A percentile compares a stretch with the other conserved stretches of the same genome.
Conservation (phyloP, 2,888 invertebrate species). For the Stratiomys singularior region DNA sequence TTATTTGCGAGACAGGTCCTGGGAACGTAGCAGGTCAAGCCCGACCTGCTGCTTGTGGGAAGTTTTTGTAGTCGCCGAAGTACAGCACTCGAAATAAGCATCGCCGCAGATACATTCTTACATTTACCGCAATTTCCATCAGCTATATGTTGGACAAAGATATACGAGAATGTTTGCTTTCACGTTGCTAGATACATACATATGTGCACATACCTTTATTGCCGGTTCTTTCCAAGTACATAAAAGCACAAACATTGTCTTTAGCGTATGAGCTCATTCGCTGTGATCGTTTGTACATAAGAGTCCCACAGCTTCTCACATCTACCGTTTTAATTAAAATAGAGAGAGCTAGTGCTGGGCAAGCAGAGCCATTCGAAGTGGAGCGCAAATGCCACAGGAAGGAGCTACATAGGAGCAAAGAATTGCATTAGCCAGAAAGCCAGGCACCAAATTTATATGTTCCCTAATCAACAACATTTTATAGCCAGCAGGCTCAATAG, state of each 20-base stretch:
- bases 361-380: neutral
- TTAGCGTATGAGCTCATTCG: neutral
- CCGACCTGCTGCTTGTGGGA: neutral
- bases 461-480: neutral
- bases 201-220: neutral
- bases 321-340: neutral
- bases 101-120: neutral
- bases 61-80: neutral
- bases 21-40: too few species aligned
- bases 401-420: neutral
- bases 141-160: neutral
- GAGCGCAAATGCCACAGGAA: neutral
- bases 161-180: neutral
- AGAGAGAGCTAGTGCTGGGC: neutral
- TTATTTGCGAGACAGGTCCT: too few species aligned
- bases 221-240: conserved; percentile 6
- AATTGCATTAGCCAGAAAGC: neutral
- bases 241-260: neutral
- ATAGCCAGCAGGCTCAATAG: neutral
- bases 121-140: neutral
- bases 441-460: neutral
- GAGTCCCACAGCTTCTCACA: neutral
- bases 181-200: neutral
- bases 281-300: too few species aligned
- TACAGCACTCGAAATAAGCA: neutral